Evolutionary conservation across 2,797 vertebrate species (phyloP).

Genomic region (Telmatherina bonti): DNA sequence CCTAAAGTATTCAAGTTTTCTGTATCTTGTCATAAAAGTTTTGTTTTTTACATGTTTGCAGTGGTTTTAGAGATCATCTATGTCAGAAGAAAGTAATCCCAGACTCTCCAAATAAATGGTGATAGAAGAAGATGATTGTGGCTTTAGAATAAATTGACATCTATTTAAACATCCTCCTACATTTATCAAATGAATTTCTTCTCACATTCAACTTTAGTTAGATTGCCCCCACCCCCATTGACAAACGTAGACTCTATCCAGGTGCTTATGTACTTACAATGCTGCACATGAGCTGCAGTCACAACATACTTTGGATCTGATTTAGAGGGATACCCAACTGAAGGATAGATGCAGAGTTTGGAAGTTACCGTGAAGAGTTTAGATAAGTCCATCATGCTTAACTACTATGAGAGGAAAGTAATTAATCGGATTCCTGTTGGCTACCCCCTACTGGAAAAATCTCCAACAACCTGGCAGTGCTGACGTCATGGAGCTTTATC

Average conservation of each 20-base stretch:
- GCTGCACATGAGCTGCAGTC: background rate
- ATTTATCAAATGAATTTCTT: no score
- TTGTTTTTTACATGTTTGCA: no score
- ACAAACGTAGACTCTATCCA: no score
- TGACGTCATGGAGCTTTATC: background rate
- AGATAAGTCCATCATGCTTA: conserved; percentile 68
- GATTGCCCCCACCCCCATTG: no score
- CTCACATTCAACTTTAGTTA: no score
- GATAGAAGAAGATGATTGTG: conserved; percentile 16
- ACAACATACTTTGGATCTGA: conserved; percentile 13
- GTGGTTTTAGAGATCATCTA: background rate
- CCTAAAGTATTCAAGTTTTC: background rate
- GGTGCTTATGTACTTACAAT: no score
- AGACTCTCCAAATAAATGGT: conserved; percentile 5
- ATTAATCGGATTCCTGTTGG: conserved; percentile 57
- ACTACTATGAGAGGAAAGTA: conserved; percentile 15
- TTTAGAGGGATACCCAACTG: conserved; percentile 14
- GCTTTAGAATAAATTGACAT: conserved; percentile 22
- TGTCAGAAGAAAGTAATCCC: background rate
- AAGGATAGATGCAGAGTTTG: conserved; percentile 28
- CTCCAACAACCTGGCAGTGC: conserved; percentile 34
- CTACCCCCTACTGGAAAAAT: conserved; percentile 65
- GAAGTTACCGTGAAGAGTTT: background rate
- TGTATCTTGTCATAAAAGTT: no score
- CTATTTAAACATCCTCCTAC: no score